Evolutionary conservation across 2,888 invertebrate species (phyloP), one percentile per base, ranked within the genome.

Genomic region (Smittia aterrima): DNA sequence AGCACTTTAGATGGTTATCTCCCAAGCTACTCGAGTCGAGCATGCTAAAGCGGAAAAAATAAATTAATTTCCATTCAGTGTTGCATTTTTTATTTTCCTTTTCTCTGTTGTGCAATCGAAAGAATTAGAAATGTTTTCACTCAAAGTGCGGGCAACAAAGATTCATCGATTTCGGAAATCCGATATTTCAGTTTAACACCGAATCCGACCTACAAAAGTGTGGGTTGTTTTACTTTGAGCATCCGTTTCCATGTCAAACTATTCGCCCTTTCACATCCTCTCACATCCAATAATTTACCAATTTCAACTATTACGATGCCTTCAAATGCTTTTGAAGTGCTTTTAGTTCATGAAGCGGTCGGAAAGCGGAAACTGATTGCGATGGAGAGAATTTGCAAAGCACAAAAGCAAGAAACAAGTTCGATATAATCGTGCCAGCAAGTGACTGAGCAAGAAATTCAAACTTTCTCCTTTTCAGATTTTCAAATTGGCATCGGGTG

Each of bases 181-280:
- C 67, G 67, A 67, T 67, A 67, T 67, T 67, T 67, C 67, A 67
- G 67, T 41, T 67, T 67, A 67, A 67, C 67, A 67, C 67, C 67
- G 38, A 47, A 20, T 66, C 20, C 32, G 20, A 16, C 27, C 64
- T 47, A 22, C 41, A 47, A 41, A 67, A 67, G n/a, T 22, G 41
- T 67, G 41, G 67, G 41, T 22, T 67, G 41, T 41, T 67, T 67
- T 67, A 67, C 41, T 67, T 67, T 41, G 24, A 20, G n/a, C 40
- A 22, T 67, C 67, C 67, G 67, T 13, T 67, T 47, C 24, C 41
- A 67, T 24, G 67, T 67, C 67, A 67, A 25, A 67, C 32, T 67
- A 41, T 67, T 67, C 41, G 22, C 67, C 67, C 66, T 66, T 66
- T 47, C n/a, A n/a, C n/a, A 3, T 47, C n/a, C 13, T 3, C 58